Evolutionary conservation across 2,113 vertebrate genomes (phyloP).

Genomic region (Nansenia antarctica): DNA sequence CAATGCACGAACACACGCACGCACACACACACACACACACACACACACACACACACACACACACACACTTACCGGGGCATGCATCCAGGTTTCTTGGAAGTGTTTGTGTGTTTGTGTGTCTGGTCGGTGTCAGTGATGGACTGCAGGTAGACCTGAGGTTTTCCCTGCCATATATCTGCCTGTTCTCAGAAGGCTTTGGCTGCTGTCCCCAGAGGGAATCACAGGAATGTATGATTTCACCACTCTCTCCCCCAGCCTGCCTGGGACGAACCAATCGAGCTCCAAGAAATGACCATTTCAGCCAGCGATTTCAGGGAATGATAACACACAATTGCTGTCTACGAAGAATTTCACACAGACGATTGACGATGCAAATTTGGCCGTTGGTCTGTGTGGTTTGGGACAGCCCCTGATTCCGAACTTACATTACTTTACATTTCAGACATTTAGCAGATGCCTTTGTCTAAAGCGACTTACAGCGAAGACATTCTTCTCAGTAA

Average conservation of each 20-base stretch:
- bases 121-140: not conserved
- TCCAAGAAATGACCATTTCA: not conserved
- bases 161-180: slow-evolving; percentile 3
- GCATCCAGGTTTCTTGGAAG: not conserved
- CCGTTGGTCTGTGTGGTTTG: no score
- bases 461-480: no score
- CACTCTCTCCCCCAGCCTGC: slow-evolving; percentile 37
- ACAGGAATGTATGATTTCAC: slow-evolving; percentile 65
- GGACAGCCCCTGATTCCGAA: no score
- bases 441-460: no score
- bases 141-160: not conserved
- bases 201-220: slow-evolving; percentile 38
- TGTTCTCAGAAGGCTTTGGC: slow-evolving; percentile 23
- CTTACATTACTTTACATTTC: no score
- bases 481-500: no score
- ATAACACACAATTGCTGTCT: slow-evolving; percentile 1
- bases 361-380: no score
- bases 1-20: no score
- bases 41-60: not conserved
- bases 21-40: no score
- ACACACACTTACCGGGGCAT: not conserved
- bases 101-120: not conserved
- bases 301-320: slow-evolving; percentile 29
- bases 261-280: slow-evolving; percentile 51
- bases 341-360: not conserved